These are phyloP conservation scores for Gymnocheta viridis DNA, from an alignment of 2,888 invertebrate species.

Conservation along the genomic window DNA sequence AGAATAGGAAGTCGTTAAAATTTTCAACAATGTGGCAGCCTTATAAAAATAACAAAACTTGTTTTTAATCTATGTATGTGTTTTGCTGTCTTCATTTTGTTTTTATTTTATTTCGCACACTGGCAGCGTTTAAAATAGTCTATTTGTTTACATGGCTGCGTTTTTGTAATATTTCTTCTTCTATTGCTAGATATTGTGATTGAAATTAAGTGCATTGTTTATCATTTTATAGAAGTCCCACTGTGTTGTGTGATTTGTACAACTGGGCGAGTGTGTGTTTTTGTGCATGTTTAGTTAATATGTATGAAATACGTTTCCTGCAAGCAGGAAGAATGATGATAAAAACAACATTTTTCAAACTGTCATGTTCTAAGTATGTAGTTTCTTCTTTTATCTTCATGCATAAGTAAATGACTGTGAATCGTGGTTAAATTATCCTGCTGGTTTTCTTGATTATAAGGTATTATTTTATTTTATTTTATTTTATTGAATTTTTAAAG, in stretches of 20 bases:
- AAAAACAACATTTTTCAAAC: slow-evolving; percentile 22
- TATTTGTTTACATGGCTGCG: background rate
- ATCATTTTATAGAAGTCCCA: slow-evolving; percentile 52
- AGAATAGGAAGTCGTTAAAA: background rate
- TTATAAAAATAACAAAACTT: slow-evolving; percentile 24
- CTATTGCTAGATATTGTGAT: slow-evolving; percentile 33
- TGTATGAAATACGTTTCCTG: slow-evolving; percentile 26
- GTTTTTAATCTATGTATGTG: slow-evolving; percentile 12
- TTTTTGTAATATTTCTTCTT: slow-evolving; percentile 17
- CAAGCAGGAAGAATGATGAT: slow-evolving; percentile 1
- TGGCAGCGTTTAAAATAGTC: background rate
- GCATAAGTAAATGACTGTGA: slow-evolving; percentile 10
- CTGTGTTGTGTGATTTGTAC: slow-evolving; percentile 46
- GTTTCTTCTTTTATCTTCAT: slow-evolving; percentile 30
- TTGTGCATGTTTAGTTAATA: background rate
- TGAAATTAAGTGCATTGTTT: slow-evolving; percentile 63
- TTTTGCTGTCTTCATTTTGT: slow-evolving; percentile 14
- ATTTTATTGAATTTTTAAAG: slow-evolving; percentile 35
- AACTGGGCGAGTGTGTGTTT: background rate
- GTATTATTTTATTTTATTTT: slow-evolving; percentile 27
- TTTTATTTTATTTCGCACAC: slow-evolving; percentile 30
- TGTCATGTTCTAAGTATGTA: slow-evolving; percentile 16
- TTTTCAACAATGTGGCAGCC: slow-evolving; percentile 25
- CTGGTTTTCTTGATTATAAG: slow-evolving; percentile 50
- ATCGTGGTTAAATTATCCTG: slow-evolving; percentile 59